A percentile compares a stretch with the other conserved stretches of the same genome.
Evolutionary conservation across 2,888 invertebrate genomes (phyloP).

Genomic region (Pristionchus exspectatus): DNA sequence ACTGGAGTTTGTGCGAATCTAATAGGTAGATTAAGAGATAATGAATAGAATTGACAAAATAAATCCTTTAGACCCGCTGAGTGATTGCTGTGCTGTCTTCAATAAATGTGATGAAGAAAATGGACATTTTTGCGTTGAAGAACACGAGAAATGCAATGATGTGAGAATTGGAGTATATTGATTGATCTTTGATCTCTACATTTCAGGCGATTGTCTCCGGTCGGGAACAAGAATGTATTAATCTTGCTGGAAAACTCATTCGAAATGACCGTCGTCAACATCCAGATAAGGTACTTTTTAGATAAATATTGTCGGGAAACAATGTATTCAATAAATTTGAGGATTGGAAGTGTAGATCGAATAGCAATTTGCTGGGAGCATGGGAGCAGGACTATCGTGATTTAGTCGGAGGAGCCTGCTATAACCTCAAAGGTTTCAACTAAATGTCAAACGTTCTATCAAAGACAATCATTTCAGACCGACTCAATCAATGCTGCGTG

Average conservation of each 20-base stretch:
- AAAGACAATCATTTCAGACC: neutral
- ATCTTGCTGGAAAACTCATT: neutral
- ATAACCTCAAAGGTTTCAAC: neutral
- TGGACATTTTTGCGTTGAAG: neutral
- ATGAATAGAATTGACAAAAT: neutral
- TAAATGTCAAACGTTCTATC: neutral
- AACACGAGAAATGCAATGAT: neutral
- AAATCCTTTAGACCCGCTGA: neutral
- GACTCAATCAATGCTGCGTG: neutral
- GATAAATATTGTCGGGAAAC: no score
- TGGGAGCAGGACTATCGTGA: neutral
- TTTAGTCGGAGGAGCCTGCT: neutral
- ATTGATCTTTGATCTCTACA: neutral
- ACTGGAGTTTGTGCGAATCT: neutral
- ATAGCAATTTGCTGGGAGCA: neutral
- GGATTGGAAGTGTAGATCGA: neutral
- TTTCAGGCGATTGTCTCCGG: neutral
- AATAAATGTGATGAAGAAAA: neutral
- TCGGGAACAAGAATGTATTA: neutral
- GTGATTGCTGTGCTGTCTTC: neutral
- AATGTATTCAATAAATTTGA: neutral
- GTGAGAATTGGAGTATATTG: neutral
- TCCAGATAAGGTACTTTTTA: neutral
- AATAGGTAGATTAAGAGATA: neutral
- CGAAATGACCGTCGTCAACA: neutral